Base-by-base conservation (phyloP, 2,113 vertebrate species). In the Siniperca knerii region DNA sequence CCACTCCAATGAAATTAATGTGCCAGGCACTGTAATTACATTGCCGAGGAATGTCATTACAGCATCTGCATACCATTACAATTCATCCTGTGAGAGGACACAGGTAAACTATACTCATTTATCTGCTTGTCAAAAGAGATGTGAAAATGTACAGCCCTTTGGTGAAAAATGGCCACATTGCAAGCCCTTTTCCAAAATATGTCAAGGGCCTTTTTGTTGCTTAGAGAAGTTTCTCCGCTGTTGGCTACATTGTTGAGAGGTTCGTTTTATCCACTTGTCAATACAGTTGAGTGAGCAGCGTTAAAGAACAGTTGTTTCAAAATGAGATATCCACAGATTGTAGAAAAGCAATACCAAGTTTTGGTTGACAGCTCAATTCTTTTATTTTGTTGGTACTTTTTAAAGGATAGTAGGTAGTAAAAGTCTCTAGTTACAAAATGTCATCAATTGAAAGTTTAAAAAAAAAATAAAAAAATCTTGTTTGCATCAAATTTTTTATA, bases 11-110 rank as follows among this genome's bases (percentile, higher is more conserved):
- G 76, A 89, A 93, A 91, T 89, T 69, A 90, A 91, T 90, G 82
- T 77, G 74, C 76, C 77, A 37, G 79, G 71, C 77, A 3, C 73
- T 74, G 85, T 88, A 88, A 92, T 90, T 90, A 86, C 87, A 87
- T 85, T 50, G 81, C 75, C 16, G 82, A 89, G 81, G 71, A 87
- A 85, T 88, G 90, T 91, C 90, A 83, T 92, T 91, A 91, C 82
- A 85, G 84, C 91, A 91, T 92, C 88, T 92, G 90, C 92, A 90
- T 92, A 87, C 29, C 46, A 75, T 90, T 87, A 88, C 81, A 66
- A 84, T 92, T 87, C 62, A 66, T 94, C 92, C 79, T 83, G 72
- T n/a, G 83, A 79, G 89, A 83, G 81, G 89, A 91, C 85, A 79
- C 84, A 85, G 89, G 84, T 91, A 92, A 91, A 90, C 90, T 89